Conservation (phyloP, 1,140 invertebrate species). For the Drosophila erecta region DNA sequence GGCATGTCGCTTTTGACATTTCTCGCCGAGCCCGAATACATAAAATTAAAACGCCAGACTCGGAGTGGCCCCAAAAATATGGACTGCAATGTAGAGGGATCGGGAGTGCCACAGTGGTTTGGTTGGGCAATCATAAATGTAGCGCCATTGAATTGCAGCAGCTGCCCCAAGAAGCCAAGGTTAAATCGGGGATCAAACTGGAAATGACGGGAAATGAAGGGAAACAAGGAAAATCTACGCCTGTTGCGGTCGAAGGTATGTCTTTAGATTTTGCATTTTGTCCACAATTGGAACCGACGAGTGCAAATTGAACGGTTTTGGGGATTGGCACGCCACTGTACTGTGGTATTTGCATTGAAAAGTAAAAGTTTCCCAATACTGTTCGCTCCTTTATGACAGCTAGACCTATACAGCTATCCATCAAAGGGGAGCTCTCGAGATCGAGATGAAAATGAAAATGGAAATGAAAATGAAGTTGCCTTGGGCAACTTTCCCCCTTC, state of each 20-base stretch:
- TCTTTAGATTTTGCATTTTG: conserved; percentile 30
- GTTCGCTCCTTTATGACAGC: conserved; percentile 16
- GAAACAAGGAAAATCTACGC: background rate
- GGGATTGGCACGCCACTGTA: conserved; percentile 4
- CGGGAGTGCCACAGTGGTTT: conserved; percentile 27
- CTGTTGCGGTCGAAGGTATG: conserved; percentile 24
- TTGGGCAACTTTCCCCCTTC: conserved; percentile 27
- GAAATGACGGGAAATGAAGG: background rate
- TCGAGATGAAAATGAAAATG: conserved; percentile 16
- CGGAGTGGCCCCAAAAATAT: conserved; percentile 30
- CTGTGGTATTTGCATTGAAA: conserved; percentile 30
- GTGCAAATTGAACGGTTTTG: conserved; percentile 31
- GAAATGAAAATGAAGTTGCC: conserved; percentile 36
- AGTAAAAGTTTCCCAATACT: conserved; percentile 43
- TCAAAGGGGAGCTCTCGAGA: conserved; percentile 19
- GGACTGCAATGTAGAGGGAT: conserved; percentile 4
- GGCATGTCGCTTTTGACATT: conserved; percentile 48
- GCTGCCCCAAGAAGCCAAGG: conserved; percentile 17
- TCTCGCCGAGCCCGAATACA: background rate
- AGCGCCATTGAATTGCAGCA: conserved; percentile 28
- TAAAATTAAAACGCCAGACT: conserved; percentile 1
- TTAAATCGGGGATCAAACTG: conserved; percentile 3
- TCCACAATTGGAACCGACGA: conserved; percentile 5
- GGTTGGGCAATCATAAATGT: conserved; percentile 47
- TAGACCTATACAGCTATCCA: conserved; percentile 15